Conservation (phyloP, 2,888 invertebrate genomes). For the Limenitis arthemis region DNA sequence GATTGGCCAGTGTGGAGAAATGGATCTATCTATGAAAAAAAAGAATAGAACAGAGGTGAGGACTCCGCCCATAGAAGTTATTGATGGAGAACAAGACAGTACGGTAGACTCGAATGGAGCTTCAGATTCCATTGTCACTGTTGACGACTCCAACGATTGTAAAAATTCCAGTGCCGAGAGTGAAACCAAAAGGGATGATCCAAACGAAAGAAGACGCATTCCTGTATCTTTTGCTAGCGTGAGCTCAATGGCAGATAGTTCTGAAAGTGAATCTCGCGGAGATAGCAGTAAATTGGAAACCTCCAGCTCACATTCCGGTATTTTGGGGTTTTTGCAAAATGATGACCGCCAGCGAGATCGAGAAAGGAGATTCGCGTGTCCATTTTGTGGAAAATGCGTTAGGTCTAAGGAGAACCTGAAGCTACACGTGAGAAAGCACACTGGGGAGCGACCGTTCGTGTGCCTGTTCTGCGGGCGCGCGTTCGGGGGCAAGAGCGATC, state of each 20-base stretch:
- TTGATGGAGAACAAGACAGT: conserved; percentile 78
- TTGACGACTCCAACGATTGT: conserved; percentile 63
- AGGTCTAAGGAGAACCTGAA: conserved; percentile 91
- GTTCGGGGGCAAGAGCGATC: conserved; percentile 90
- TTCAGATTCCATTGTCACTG: conserved; percentile 61
- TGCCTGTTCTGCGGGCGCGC: conserved; percentile 91
- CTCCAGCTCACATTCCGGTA: conserved; percentile 70
- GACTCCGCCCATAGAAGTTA: conserved; percentile 61
- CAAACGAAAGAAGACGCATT: conserved; percentile 45
- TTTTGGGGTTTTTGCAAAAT: conserved; percentile 76
- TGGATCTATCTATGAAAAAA: conserved; percentile 72
- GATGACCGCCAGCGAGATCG: conserved; percentile 71
- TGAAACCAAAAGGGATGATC: conserved; percentile 47
- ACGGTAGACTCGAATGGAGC: conserved; percentile 79
- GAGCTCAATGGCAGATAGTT: conserved; percentile 68
- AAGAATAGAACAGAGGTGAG: conserved; percentile 53
- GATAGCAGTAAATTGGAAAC: conserved; percentile 65
- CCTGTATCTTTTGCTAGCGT: conserved; percentile 69
- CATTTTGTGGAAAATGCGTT: conserved; percentile 92
- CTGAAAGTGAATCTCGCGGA: conserved; percentile 62
- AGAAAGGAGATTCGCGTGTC: conserved; percentile 87
- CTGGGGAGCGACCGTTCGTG: conserved; percentile 91
- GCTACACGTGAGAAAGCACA: conserved; percentile 89
- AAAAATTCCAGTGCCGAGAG: conserved; percentile 56
- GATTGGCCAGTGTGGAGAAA: conserved; percentile 69